Conservation (phyloP, 2,113 vertebrate species). For the Pollimyrus isidori region DNA sequence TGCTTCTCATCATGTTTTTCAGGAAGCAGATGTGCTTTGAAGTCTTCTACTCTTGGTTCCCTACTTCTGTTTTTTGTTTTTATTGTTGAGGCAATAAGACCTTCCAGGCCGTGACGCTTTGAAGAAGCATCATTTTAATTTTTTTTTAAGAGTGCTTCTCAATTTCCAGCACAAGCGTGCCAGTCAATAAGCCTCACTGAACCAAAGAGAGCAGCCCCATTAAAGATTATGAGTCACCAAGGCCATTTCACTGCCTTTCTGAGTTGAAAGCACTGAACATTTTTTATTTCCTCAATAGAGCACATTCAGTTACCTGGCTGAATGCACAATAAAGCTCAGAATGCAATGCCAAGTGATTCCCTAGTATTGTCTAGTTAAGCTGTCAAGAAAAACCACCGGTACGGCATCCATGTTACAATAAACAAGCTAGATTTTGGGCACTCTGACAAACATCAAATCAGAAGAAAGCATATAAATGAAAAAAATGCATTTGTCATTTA, state of each 20-base stretch:
- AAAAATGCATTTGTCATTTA: neutral
- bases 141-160: neutral
- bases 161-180: neutral
- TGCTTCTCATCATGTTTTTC: neutral
- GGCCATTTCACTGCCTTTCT: neutral
- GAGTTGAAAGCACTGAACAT: neutral
- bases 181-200: neutral
- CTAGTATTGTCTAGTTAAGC: neutral
- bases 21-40: conserved; percentile 14
- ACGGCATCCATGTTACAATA: neutral
- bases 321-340: neutral
- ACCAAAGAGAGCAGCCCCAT: neutral
- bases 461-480: neutral
- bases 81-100: neutral
- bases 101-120: conserved; percentile 19
- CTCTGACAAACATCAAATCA: neutral
- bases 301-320: conserved; percentile 1
- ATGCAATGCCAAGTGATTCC: neutral
- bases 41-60: conserved; percentile 16
- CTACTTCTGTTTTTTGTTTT: conserved; percentile 10
- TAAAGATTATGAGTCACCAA: neutral
- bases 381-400: neutral
- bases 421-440: neutral
- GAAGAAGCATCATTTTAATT: neutral
- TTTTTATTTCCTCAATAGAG: neutral